phyloP scores from a whole-genome alignment of 1,140 invertebrate species.

The Neotoxoptera formosana region DNA sequence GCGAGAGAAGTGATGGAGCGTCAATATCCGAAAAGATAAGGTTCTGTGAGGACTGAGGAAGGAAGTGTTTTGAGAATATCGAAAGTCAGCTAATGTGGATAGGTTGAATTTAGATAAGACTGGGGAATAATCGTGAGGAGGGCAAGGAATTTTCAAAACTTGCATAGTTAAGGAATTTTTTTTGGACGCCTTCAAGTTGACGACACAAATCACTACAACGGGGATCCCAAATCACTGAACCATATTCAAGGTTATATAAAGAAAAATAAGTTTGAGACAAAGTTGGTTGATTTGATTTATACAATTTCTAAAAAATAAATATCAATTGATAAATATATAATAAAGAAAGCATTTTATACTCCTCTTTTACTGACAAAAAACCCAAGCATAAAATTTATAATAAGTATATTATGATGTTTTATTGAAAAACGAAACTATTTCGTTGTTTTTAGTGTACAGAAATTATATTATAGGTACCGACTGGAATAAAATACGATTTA shows the following conservation, averaged over 20 bases:
- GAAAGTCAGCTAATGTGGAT: too few species aligned
- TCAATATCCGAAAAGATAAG: too few species aligned
- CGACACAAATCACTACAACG: too few species aligned
- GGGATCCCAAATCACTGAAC: too few species aligned
- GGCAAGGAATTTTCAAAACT: too few species aligned
- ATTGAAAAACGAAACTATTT: constrained; percentile 13
- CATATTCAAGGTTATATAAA: background rate
- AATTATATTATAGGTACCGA: background rate
- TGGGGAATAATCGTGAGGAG: too few species aligned
- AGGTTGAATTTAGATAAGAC: too few species aligned
- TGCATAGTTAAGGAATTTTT: too few species aligned
- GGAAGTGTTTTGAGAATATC: too few species aligned
- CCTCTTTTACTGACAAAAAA: background rate
- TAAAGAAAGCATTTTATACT: background rate
- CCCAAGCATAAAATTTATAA: background rate
- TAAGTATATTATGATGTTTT: background rate
- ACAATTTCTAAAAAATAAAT: background rate
- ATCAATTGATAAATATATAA: background rate
- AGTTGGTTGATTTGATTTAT: background rate
- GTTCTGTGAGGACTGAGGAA: too few species aligned
- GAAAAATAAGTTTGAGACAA: background rate
- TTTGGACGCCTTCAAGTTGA: too few species aligned
- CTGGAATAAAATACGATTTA: background rate
- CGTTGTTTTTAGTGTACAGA: background rate
- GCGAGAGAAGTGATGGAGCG: too few species aligned